Base-by-base conservation (phyloP, 1,140 invertebrate species). In the Leptinotarsa defecta region DNA sequence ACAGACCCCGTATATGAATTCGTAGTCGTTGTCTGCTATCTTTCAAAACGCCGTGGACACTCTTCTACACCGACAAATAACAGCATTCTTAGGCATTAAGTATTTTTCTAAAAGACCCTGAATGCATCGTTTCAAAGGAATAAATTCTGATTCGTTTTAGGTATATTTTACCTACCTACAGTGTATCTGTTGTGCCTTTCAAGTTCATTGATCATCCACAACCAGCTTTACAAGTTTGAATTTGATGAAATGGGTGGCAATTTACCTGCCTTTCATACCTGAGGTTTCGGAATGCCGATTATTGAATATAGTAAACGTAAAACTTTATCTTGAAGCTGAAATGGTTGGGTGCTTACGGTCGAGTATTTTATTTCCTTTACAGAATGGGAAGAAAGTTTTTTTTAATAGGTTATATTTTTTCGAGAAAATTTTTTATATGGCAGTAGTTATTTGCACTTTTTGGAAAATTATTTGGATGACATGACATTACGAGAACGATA, bases 181-280 rank as follows among this genome's bases (percentile, higher is more conserved):
- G 52, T 57, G 15, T 57, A 17, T 57, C 52, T 57, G 52, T 57
- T 57, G 52, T 17, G 52, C 52, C 52, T 57, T 19, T 57, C 52
- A 19, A 11, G 52, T 57, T 57, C 52, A 57, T 19, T 57, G 52
- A 57, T 57, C 52, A 57, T 17, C 52, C 52, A 57, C 52, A 57
- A 57, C 52, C 52, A 57, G 52, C 17, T 57, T 57, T 57, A 57
- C 52, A 8, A 57, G 52, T 57, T 57, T 57, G 15, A 57, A n/a
- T 57, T 57, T 57, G 13, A 57, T 57, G 52, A 57, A 57, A 57
- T 57, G 52, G 52, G 52, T 57, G 52, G 52, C 52, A 57, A 57
- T 57, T 57, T 57, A 57, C 52, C 52, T 57, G 52, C 52, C 52
- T 57, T 15, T 19, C n/a, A 57, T 57, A 57, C 52, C 52, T 57